Evolutionary conservation across 2,113 vertebrate species (phyloP).

Genomic region (Pongo pygmaeus): DNA sequence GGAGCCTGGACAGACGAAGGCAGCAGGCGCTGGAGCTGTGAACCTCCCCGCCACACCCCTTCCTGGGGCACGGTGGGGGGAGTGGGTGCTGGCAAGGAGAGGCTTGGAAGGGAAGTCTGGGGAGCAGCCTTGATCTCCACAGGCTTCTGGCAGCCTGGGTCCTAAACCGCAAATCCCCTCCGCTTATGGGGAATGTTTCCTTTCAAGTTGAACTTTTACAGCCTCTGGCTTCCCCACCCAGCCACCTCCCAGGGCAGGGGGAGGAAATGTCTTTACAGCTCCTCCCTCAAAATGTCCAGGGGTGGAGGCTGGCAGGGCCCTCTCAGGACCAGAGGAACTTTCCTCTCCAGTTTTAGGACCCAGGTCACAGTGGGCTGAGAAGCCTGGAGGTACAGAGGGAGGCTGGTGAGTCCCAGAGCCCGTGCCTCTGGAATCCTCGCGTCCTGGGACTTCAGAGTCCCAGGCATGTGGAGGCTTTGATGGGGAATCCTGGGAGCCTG

Average conservation of each 20-base stretch:
- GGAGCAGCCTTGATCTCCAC: constrained; percentile 30
- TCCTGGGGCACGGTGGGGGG: not conserved
- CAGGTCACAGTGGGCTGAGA: not conserved
- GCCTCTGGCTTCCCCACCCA: not conserved
- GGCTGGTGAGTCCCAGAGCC: not conserved
- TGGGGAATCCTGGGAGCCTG: not conserved
- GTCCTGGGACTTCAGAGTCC: not conserved
- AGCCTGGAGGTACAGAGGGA: not conserved
- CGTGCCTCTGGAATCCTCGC: not conserved
- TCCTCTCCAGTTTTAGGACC: not conserved
- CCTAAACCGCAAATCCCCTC: constrained; percentile 19
- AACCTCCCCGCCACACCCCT: not conserved
- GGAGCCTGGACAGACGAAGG: not conserved
- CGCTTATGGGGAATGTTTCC: constrained; percentile 37
- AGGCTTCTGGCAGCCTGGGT: not conserved
- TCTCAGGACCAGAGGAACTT: not conserved
- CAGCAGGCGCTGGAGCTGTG: not conserved
- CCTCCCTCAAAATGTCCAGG: not conserved
- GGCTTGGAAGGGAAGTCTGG: not conserved
- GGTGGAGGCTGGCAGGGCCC: not conserved
- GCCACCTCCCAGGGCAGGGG: not conserved
- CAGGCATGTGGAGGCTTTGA: not conserved
- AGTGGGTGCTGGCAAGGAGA: not conserved
- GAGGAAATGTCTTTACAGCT: constrained; percentile 47
- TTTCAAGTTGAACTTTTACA: constrained; percentile 69